These are phyloP conservation scores for Chrysoperla carnea DNA, from an alignment of 1,140 invertebrate species.

Conservation along the genomic window DNA sequence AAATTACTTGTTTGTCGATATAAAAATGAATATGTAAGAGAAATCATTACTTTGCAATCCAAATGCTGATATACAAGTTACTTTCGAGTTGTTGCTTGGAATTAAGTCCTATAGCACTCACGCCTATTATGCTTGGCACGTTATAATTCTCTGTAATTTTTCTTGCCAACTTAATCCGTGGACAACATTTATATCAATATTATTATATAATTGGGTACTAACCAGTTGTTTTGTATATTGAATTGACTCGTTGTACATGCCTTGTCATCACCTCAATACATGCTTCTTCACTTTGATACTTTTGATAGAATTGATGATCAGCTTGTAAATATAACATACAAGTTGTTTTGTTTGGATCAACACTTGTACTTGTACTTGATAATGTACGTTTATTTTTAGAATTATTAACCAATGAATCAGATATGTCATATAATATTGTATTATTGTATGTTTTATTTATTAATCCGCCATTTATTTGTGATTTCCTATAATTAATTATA, in stretches of 20 bases:
- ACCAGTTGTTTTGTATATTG: slow-evolving; percentile 82
- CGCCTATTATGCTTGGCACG: too few relatives aligned
- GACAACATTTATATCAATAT: too few relatives aligned
- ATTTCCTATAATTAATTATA: too few relatives aligned
- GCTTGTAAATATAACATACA: slow-evolving; percentile 90
- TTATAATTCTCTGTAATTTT: too few relatives aligned
- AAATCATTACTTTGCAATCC: too few relatives aligned
- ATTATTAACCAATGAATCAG: slow-evolving; percentile 25
- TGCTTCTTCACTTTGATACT: slow-evolving; percentile 82
- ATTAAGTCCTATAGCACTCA: too few relatives aligned
- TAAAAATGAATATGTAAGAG: too few relatives aligned
- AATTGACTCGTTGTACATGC: slow-evolving; percentile 84
- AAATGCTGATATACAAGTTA: too few relatives aligned
- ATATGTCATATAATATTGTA: neutral
- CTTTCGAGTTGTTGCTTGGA: too few relatives aligned
- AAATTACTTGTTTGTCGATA: too few relatives aligned
- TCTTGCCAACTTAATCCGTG: too few relatives aligned
- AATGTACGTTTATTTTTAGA: slow-evolving; percentile 27
- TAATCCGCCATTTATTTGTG: slow-evolving; percentile 10
- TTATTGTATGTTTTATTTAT: neutral
- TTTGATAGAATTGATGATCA: slow-evolving; percentile 84
- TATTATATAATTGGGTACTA: too few relatives aligned
- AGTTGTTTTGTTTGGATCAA: slow-evolving; percentile 63
- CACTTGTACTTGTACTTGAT: slow-evolving; percentile 35
- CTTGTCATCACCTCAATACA: slow-evolving; percentile 90